These are phyloP conservation scores for Cotesia chilonis DNA, from an alignment of 1,140 invertebrate species.

Conservation along the genomic window DNA sequence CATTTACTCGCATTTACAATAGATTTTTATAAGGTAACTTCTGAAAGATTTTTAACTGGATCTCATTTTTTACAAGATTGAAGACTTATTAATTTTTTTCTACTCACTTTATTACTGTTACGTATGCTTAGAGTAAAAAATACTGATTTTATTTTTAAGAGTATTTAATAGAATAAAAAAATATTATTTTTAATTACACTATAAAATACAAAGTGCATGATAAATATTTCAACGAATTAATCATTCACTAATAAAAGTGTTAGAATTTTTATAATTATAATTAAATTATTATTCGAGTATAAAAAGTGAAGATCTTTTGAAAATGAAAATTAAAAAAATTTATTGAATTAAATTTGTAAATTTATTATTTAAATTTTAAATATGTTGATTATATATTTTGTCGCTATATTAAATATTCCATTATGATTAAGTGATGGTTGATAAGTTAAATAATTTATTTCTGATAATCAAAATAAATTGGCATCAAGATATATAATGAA, in stretches of 20 bases:
- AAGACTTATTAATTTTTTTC: neutral
- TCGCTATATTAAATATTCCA: neutral
- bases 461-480: neutral
- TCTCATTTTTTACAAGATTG: slow-evolving; percentile 1
- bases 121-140: no score
- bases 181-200: no score
- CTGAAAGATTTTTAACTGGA: neutral
- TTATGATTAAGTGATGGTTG: neutral
- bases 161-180: no score
- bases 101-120: no score
- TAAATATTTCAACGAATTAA: no score
- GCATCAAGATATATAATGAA: neutral
- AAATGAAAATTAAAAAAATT: neutral
- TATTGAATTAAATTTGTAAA: neutral
- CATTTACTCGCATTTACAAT: neutral
- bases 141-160: no score
- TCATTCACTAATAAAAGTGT: no score
- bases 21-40: neutral
- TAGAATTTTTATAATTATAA: no score
- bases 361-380: neutral
- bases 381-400: neutral
- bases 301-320: no score
- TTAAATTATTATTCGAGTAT: no score
- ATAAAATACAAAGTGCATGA: no score
- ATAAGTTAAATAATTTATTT: no score